Evolutionary conservation across 2,797 vertebrate genomes (phyloP).

Genomic region (Balearica regulorum): DNA sequence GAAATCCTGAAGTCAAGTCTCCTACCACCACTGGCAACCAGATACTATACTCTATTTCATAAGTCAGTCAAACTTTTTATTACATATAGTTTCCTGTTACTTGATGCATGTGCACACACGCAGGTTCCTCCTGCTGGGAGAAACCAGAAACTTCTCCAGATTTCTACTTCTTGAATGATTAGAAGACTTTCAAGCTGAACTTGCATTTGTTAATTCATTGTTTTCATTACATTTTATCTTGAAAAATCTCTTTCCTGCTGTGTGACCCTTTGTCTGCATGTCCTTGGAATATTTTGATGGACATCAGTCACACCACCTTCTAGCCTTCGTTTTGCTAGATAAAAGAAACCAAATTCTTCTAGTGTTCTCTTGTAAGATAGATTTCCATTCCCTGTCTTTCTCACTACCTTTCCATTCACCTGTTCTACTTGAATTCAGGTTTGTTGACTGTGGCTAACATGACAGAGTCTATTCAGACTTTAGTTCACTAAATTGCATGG

Average conservation of each 20-base stretch:
- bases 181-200: background rate
- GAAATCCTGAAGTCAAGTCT: background rate
- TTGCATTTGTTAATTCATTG: background rate
- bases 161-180: background rate
- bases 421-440: background rate
- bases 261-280: background rate
- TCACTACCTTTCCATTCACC: background rate
- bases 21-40: rapidly evolving
- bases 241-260: background rate
- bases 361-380: background rate
- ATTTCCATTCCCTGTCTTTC: background rate
- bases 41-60: rapidly evolving
- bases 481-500: background rate
- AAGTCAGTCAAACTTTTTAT: background rate
- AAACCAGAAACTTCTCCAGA: background rate
- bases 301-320: background rate
- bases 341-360: background rate
- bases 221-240: background rate
- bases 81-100: background rate
- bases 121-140: background rate
- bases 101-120: rapidly evolving
- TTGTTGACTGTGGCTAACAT: background rate
- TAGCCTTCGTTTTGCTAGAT: background rate
- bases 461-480: background rate
- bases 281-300: background rate